Evolutionary conservation across 2,888 invertebrate genomes (phyloP), one percentile per base, ranked within the genome.

Genomic region (Lochmaea crataegi): DNA sequence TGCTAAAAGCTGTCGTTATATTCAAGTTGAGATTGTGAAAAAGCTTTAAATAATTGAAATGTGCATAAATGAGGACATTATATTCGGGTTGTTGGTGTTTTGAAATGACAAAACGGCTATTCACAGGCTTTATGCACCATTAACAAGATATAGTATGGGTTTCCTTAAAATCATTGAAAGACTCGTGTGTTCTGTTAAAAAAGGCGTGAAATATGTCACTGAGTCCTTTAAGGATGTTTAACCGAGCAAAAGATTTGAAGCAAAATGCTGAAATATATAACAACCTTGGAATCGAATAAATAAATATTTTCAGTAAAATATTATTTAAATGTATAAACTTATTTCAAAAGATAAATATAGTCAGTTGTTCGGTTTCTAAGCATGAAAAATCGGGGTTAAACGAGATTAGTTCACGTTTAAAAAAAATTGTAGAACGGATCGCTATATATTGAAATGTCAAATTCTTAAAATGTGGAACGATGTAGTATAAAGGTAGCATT

Each of bases 111-210:
- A 79, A 80, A 81, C 79, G 81, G 78, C 77, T 78, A 77, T 76
- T 79, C 80, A 79, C 78, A 80, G 78, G 78, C 78, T 82, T 82
- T 82, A 83, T 79, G 83, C 81, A 71, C 81, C 83, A 83, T 83
- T 82, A 79, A 81, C 78, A 79, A 82, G 82, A 82, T 79, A 75
- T 80, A 81, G 78, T 80, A 80, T 76, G 77, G 74, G 75, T 77
- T 72, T 74, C 72, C 74, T 74, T 75, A 73, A 74, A 75, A 75
- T 76, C 76, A 78, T 79, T 72, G 42, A 67, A 58, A 67, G 68
- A 68, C 60, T 14, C 14, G 32, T 58, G 45, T 42, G 57, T 60
- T 60, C 41, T 60, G 60, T 60, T 68, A 63, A 53, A 18, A 63
- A 51, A 38, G 53, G 61, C 32, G 26, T 58, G 22, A 26, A 32